Base-by-base conservation (phyloP, 2,113 vertebrate genomes). In the Epinephelus lanceolatus region DNA sequence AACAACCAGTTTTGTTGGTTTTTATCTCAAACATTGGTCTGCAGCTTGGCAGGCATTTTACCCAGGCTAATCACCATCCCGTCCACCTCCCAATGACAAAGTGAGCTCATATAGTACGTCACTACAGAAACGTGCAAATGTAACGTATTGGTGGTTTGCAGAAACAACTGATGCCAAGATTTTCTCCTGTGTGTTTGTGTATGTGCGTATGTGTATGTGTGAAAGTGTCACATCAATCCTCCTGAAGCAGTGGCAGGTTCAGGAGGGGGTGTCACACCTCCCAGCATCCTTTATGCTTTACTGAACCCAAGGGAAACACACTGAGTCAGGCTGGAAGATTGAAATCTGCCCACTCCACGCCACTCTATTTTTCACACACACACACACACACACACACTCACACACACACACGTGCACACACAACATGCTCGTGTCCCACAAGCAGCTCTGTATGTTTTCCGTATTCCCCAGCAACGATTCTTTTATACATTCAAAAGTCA, bases 211-310 rank as follows among this genome's bases (percentile, higher is more conserved):
- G 57, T 70, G 66, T 69, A n/a, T 49, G 37, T 56, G 55, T 18
- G 69, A 78, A 77, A 80, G 56, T 80, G 88, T 88, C 85, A 86
- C 88, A 89, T 92, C 75, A 78, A 75, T 93, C 73, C 84, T 79
- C 73, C 33, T 47, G 83, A 83, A 88, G 82, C 55, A 79, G 55
- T 83, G 83, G 75, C 79, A 78, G 90, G 77, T 80, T 86, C 65
- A 81, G 82, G 56, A 45, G 60, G 53, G 53, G 53, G 74, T 71
- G 78, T 88, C 74, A 82, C 66, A 87, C 67, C 84, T 86, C 82
- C 84, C 68, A 91, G 56, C 83, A 91, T 88, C 83, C 69, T 85
- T 91, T 76, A 87, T 76, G 76, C 81, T 88, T 93, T 89, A 92
- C 79, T 91, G 78, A 83, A 70, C 92, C 84, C 79, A 63, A 15